phyloP scores from a whole-genome alignment of 2,888 invertebrate genomes.

The Teleiodes luculella region DNA sequence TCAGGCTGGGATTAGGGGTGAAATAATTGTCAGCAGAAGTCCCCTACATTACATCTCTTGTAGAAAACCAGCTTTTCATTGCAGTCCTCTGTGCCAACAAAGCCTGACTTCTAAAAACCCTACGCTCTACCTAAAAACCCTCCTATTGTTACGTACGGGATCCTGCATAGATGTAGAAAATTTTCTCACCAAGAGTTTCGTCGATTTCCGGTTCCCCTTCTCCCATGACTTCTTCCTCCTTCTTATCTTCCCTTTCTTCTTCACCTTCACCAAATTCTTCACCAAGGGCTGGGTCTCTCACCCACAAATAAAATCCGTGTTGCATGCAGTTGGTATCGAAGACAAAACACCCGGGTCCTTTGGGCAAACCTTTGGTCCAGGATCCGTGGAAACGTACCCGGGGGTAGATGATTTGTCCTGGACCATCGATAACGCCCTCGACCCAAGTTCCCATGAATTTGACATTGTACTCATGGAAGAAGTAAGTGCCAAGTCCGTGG shows the following conservation, averaged over 20 bases:
- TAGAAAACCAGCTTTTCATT: no score
- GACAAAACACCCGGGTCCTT: constrained; percentile 86
- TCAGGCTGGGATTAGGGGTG: no score
- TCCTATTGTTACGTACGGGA: no score
- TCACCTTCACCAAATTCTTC: constrained; percentile 64
- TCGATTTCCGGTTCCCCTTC: constrained; percentile 57
- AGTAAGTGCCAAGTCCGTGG: constrained; percentile 88
- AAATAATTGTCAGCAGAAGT: no score
- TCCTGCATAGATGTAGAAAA: no score
- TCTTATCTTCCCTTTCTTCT: constrained; percentile 56
- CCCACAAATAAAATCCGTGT: constrained; percentile 82
- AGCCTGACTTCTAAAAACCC: no score
- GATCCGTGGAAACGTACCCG: constrained; percentile 84
- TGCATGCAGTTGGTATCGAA: constrained; percentile 88
- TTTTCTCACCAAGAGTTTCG: constrained; percentile 53
- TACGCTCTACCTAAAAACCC: no score
- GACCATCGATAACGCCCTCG: constrained; percentile 85
- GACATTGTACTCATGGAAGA: constrained; percentile 78
- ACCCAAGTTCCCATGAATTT: constrained; percentile 87
- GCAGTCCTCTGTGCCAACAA: no score
- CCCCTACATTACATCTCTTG: no score
- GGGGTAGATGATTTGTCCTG: constrained; percentile 84
- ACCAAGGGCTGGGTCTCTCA: constrained; percentile 70
- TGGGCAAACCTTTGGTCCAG: constrained; percentile 84
- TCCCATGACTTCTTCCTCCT: constrained; percentile 55